These are phyloP conservation scores for Pelvicachromis taeniatus DNA, from an alignment of 2,113 vertebrate genomes.

Conservation along the genomic window DNA sequence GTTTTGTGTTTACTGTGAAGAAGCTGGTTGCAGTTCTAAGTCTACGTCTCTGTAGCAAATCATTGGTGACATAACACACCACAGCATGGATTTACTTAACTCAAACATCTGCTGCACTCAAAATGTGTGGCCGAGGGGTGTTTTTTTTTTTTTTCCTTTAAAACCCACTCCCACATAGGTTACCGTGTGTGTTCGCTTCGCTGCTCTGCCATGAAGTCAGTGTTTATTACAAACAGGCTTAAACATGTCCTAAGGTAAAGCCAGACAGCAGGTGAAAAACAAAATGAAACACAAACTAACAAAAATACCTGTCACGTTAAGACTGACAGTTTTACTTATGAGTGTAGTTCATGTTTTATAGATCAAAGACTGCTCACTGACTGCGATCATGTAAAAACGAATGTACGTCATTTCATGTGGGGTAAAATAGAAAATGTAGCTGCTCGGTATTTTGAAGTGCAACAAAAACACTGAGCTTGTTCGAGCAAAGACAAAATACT, in stretches of 20 bases:
- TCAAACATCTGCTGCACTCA: neutral
- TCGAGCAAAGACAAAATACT: neutral
- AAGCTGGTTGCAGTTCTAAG: neutral
- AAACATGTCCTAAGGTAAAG: neutral
- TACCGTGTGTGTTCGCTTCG: neutral
- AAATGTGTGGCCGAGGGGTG: neutral
- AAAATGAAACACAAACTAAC: neutral
- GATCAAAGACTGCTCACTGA: neutral
- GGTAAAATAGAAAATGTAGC: neutral
- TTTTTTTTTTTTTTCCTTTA: neutral
- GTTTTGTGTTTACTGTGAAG: neutral
- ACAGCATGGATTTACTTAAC: neutral
- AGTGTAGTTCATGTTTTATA: neutral
- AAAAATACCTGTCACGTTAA: neutral
- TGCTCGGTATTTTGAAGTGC: neutral
- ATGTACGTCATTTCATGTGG: neutral
- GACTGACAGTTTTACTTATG: neutral
- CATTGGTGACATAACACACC: constrained; percentile 6
- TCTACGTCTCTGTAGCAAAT: neutral
- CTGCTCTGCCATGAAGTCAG: neutral
- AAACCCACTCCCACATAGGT: neutral
- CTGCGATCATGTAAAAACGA: neutral
- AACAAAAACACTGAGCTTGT: neutral
- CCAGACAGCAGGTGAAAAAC: neutral
- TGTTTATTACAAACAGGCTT: neutral